A percentile compares a stretch with the other conserved stretches of the same genome.
Evolutionary conservation across 2,888 invertebrate genomes (phyloP).

Genomic region (Hedya salicella): DNA sequence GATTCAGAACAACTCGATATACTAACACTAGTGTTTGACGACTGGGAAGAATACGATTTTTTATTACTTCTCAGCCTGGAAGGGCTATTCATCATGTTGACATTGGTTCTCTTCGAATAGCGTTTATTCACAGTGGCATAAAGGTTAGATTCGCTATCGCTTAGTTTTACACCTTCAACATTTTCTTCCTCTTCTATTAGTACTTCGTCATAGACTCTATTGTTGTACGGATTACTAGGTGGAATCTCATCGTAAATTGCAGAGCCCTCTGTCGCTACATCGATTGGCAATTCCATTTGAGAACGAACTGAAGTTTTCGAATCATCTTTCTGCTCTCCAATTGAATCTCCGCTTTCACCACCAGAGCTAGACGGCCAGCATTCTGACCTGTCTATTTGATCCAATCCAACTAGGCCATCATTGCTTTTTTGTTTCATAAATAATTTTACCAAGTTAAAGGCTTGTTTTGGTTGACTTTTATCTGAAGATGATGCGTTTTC

Average conservation of each 20-base stretch:
- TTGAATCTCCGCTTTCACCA: conserved; percentile 86
- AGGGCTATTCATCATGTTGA: conserved; percentile 83
- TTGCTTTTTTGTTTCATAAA: conserved; percentile 96
- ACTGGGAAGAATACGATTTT: conserved; percentile 79
- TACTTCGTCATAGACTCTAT: conserved; percentile 78
- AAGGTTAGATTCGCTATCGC: conserved; percentile 74
- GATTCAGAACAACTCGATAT: conserved; percentile 84
- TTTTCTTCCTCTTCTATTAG: conserved; percentile 79
- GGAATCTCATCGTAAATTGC: conserved; percentile 76
- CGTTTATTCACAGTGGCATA: conserved; percentile 82
- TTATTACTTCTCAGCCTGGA: conserved; percentile 70
- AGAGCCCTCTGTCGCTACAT: conserved; percentile 74
- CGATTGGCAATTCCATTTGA: conserved; percentile 84
- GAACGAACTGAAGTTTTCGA: conserved; percentile 67
- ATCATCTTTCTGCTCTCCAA: conserved; percentile 77
- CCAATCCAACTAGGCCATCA: conserved; percentile 90
- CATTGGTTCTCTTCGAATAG: conserved; percentile 75
- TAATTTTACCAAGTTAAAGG: conserved; percentile 93
- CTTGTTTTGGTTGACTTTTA: conserved; percentile 86
- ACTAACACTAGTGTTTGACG: conserved; percentile 81
- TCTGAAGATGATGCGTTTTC: conserved; percentile 80
- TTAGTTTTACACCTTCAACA: conserved; percentile 72
- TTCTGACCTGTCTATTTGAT: conserved; percentile 89
- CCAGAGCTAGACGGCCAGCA: conserved; percentile 90
- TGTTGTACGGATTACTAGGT: conserved; percentile 64